Evolutionary conservation across 2,113 vertebrate species (phyloP).

Genomic region (Rhinopomastus cyanomelas): DNA sequence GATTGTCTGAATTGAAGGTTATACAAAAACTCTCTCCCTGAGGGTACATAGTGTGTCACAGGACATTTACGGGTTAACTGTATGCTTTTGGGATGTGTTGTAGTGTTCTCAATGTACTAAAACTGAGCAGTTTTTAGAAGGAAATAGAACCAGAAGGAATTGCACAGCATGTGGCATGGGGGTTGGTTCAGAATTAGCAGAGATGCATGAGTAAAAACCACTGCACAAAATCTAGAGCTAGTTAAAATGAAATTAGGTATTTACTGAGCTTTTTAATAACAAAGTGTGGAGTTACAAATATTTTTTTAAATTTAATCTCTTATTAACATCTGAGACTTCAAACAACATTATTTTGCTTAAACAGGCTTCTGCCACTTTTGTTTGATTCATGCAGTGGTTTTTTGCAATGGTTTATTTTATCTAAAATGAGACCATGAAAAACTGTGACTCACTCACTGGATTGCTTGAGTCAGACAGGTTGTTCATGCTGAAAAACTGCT

Average conservation of each 20-base stretch:
- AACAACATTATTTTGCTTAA: not conserved
- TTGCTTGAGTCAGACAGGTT: not conserved
- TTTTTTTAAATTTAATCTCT: not conserved
- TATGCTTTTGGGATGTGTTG: slow-evolving; percentile 10
- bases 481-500: not conserved
- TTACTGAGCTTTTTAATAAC: not conserved
- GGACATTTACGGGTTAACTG: slow-evolving; percentile 55
- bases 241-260: slow-evolving; percentile 28
- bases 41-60: not conserved
- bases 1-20: not conserved
- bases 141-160: slow-evolving; percentile 55
- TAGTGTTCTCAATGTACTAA: slow-evolving; percentile 59
- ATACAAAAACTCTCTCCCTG: not conserved
- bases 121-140: slow-evolving; percentile 53
- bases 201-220: slow-evolving; percentile 29
- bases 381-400: not conserved
- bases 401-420: not conserved
- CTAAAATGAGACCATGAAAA: not conserved
- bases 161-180: slow-evolving; percentile 12
- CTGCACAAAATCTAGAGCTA: slow-evolving; percentile 22
- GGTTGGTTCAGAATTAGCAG: not conserved
- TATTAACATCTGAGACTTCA: not conserved
- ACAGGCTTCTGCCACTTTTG: not conserved
- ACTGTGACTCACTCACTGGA: not conserved
- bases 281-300: not conserved